These are phyloP conservation scores for Cottus gobio DNA, from an alignment of 2,113 vertebrate species.

Conservation along the genomic window DNA sequence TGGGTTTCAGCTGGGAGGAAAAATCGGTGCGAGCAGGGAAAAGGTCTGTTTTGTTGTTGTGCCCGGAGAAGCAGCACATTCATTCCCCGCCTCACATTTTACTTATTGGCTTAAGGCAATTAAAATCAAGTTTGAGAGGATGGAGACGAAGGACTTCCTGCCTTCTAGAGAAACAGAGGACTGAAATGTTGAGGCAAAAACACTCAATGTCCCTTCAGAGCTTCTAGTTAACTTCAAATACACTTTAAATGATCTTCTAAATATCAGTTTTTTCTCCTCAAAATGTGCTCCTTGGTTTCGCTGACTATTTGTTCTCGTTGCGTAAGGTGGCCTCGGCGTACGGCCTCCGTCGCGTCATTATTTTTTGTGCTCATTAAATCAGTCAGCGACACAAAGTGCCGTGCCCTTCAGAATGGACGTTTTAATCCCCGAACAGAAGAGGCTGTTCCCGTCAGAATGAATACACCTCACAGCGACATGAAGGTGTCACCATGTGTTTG, in stretches of 20 bases:
- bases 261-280: neutral
- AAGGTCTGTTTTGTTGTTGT: slow-evolving; percentile 50
- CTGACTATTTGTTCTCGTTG: neutral
- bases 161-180: slow-evolving; percentile 48
- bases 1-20: slow-evolving; percentile 48
- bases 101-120: slow-evolving; percentile 72
- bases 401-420: slow-evolving; percentile 14
- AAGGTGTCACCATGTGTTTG: slow-evolving; percentile 25
- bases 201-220: slow-evolving; percentile 14
- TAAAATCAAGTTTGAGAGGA: slow-evolving; percentile 59
- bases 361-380: slow-evolving; percentile 37
- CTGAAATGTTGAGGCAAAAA: slow-evolving; percentile 11
- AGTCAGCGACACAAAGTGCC: slow-evolving; percentile 14
- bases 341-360: slow-evolving; percentile 7
- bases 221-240: neutral
- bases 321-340: slow-evolving; percentile 2
- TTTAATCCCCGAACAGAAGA: slow-evolving; percentile 31
- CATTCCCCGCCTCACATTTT: slow-evolving; percentile 45
- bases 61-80: slow-evolving; percentile 52
- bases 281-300: neutral
- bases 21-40: slow-evolving; percentile 36
- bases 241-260: neutral
- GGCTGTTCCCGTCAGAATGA: slow-evolving; percentile 13
- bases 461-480: neutral
- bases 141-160: slow-evolving; percentile 44